Evolutionary conservation across 2,113 vertebrate genomes (phyloP), one percentile per base, ranked within the genome.

Genomic region (Bubo blakistoni): DNA sequence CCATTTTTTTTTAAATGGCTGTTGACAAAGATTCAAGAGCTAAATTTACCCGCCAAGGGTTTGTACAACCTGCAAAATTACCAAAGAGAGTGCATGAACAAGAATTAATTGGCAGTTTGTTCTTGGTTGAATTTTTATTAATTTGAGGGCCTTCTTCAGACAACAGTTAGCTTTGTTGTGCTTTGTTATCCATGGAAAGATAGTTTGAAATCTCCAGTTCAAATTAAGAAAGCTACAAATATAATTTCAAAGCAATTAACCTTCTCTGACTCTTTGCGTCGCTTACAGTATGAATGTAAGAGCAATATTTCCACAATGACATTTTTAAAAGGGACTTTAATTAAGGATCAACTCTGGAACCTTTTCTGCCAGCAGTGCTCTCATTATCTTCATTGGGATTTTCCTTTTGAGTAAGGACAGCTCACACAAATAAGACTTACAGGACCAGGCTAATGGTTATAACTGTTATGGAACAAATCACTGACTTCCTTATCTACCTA

Each of bases 221-320:
- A 90, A 97, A 95, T 95, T 96, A 81, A 96, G 82, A 95, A 96
- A 71, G 46, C 65, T 95, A 72, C 38, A 92, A 94, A 83, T 96
- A 95, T 42, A 76, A 84, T 95, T 97, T 97, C 88, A 88, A 91
- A 95, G 63, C 62, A 79, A 67, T 96, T 97, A 96, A 88, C 85
- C 88, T 97, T 96, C 66, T 72, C 57, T 83, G 85, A 61, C 71
- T 93, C 77, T 67, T 81, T 46, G 27, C 38, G 59, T 76, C 14
- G 0, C 67, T 74, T 81, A 61, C 38, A 83, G 42, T 32, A 13
- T 40, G 52, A 79, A 30, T 80, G 6, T 82, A 94, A 95, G 62
- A 92, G 69, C 80, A 86, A 3, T 86, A 87, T 94, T 95, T 94
- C 30, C 34, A 94, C 22, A 78, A 54, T 73, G 66, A 79, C 65